Conservation (phyloP, 2,888 invertebrate genomes). For the Myopa tessellatipennis region DNA sequence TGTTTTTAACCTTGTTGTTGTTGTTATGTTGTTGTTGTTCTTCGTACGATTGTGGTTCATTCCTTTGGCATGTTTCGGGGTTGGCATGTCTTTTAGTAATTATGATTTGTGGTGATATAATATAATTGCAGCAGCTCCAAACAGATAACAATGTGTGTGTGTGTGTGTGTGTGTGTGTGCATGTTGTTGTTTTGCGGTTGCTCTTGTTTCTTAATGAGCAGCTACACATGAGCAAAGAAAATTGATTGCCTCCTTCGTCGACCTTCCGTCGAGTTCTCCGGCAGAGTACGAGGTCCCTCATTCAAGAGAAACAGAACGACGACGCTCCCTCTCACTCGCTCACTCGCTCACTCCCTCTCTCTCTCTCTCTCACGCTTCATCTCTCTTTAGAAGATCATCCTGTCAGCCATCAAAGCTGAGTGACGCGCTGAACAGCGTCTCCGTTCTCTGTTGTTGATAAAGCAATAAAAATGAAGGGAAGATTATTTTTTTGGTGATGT, state of each 20-base stretch:
- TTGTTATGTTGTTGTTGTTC: constrained; percentile 33
- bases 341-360: not conserved
- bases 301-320: not conserved
- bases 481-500: too few relatives aligned
- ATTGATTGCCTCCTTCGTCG: not conserved
- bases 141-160: constrained; percentile 17
- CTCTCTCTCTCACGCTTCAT: not conserved
- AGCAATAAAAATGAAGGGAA: not conserved
- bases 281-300: too few relatives aligned
- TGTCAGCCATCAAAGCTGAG: constrained; percentile 10
- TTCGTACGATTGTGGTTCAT: constrained; percentile 34
- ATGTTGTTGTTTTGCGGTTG: constrained; percentile 37
- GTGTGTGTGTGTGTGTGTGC: constrained; percentile 24
- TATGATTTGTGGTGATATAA: constrained; percentile 55
- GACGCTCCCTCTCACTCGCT: not conserved
- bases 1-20: constrained; percentile 16
- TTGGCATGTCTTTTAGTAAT: constrained; percentile 52
- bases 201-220: constrained; percentile 12
- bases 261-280: not conserved
- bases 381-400: constrained; percentile 9
- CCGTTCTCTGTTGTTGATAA: constrained; percentile 6
- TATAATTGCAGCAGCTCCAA: constrained; percentile 34
- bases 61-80: constrained; percentile 38
- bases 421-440: not conserved
- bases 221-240: constrained; percentile 13